Evolutionary conservation across 2,888 invertebrate species (phyloP), one percentile per base, ranked within the genome.

Genomic region (Aelia acuminata): DNA sequence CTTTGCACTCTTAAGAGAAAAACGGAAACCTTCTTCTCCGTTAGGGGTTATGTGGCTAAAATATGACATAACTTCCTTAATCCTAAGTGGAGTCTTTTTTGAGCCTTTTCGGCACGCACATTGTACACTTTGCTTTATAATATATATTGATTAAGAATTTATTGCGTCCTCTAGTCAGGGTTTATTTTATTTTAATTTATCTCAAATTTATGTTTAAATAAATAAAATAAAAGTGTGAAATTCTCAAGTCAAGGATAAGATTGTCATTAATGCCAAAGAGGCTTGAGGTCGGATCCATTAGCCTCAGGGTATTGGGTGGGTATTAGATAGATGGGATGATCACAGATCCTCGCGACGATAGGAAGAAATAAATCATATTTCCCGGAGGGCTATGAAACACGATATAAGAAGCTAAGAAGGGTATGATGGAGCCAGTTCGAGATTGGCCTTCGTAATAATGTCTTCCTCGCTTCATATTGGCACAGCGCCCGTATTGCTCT

Each of bases 361-460:
- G 63, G 31, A 70, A 70, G 63, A 70, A 35, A 35, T 70, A 70
- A 70, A 70, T 70, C 63, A 70, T 31, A 70, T 70, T 70, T 70
- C 18, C 57, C 31, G 7, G 4, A 70, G 63, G 63, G 63, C 31
- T 70, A 70, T 70, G 35, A 70, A 70, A 18, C 18, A 35, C 18
- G 31, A 35, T 35, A 13, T 35, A 13, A 31, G 31, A 13, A 31
- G 31, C 63, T 70, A 35, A 70, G 31, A 0, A 35, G 63, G 31
- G 3, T 18, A 31, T 31, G 63, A 70, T 70, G 31, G 10, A 35
- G 63, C 35, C 31, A 7, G 31, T 70, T 70, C 31, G 8, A 70
- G 63, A 70, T 57, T 26, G 26, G 26, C 63, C 63, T 70, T 35
- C 31, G 8, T 31, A 35, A 18, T 70, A 70, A 35, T 15, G 18